phyloP scores from a whole-genome alignment of 2,113 vertebrate genomes.

The Microcebus griseorufus region DNA sequence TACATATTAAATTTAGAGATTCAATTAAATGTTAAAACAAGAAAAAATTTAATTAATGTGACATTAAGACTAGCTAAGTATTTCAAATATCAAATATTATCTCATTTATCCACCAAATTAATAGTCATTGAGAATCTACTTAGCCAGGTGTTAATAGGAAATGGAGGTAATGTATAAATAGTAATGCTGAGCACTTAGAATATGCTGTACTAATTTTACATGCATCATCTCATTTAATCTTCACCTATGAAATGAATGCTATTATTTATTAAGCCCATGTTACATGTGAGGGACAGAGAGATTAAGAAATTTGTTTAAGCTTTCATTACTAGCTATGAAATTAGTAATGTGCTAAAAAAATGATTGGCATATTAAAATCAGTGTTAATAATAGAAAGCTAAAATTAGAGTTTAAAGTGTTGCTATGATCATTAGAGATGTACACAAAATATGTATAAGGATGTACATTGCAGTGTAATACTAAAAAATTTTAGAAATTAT shows the following conservation, averaged over 20 bases:
- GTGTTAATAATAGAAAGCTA: neutral
- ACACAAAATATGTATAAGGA: neutral
- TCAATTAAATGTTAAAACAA: neutral
- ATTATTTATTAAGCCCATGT: neutral
- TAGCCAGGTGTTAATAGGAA: neutral
- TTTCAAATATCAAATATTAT: constrained; percentile 34
- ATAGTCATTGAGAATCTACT: constrained; percentile 17
- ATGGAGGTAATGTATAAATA: neutral
- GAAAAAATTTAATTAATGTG: constrained; percentile 32
- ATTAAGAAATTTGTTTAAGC: neutral
- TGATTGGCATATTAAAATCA: neutral
- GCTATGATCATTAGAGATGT: neutral
- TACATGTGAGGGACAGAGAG: neutral
- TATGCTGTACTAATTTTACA: neutral
- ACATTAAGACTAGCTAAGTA: neutral
- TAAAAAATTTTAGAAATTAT: neutral
- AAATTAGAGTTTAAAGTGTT: neutral
- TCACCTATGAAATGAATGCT: neutral
- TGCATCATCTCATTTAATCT: neutral
- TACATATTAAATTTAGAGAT: constrained; percentile 4
- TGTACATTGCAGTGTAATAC: neutral
- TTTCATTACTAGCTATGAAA: neutral
- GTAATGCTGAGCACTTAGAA: neutral
- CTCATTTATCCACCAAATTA: constrained; percentile 33
- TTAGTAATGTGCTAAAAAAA: neutral